Evolutionary conservation across 2,797 vertebrate genomes (phyloP), one percentile per base, ranked within the genome.

Genomic region (Phylloscopus collybita): DNA sequence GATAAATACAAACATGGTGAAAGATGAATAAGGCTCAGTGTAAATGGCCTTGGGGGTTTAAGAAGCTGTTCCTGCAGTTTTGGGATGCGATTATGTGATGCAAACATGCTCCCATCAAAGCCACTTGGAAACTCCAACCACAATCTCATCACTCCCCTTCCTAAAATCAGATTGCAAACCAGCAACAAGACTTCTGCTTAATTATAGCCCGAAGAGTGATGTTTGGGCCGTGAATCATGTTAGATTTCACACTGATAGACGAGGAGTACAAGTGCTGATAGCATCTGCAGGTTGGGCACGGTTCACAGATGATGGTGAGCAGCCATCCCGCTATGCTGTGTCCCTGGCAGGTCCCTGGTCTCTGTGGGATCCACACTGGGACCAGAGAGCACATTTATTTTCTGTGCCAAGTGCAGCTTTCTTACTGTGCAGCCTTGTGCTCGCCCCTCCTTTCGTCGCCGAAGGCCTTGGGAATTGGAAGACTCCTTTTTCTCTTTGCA

Each of bases 181-280:
- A 97, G 91, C 94, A 97, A 96, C 96, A 96, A 97, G 91, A n/a
- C 73, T 97, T 32, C 54, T 97, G 80, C 75, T 86, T 92, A 94
- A 94, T 93, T 93, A 97, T 97, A 95, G 97, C 96, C 96, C 0
- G 14, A 91, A 97, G 97, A 97, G 78, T 44, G 92, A 90, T 96
- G 96, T 97, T 97, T 97, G 32, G 96, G 97, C 81, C 95, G 96
- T 97, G 97, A 97, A 96, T 96, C 97, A 95, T 6, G 10, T 71
- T 50, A 90, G 42, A 93, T 92, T 69, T 96, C 96, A 95, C 94
- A 93, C 85, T 91, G 94, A 95, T 95, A 76, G 26, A 27, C 0
- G 10, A 23, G 36, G 54, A 81, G 70, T 84, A 94, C 95, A 94
- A 94, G 81, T n/a, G 51, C 92, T 36, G 94, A 94, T 96, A 91